Evolutionary conservation across 1,140 invertebrate species (phyloP), one percentile per base, ranked within the genome.

Genomic region (Cardiocondyla obscurior): DNA sequence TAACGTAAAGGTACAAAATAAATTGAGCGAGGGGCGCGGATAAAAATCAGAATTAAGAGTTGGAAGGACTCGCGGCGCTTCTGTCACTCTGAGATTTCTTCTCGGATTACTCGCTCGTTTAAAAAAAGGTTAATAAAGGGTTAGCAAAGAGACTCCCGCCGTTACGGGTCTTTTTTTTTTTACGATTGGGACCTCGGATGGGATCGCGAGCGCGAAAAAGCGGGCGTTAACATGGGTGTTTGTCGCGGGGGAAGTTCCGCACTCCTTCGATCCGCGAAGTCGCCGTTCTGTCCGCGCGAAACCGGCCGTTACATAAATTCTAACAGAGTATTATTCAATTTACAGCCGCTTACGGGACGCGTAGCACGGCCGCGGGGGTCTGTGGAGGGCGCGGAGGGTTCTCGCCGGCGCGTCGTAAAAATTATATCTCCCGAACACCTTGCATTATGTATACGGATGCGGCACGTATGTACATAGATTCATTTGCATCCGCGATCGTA

Each of bases 281-380:
- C 62, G 51, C 33, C 62, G 44, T 64, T 46, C 62, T 74, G 36
- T n/a, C 62, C 36, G 14, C 60, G n/a, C 36, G 22, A 58, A 81
- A 72, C 28, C 25, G 67, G 28, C 46, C 84, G 69, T 87, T 84
- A 87, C 89, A 90, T 90, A 90, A 90, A 89, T 90, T 69, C 81
- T 79, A 10, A 25, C 46, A 33, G 30, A 60, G 67, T 84, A 81
- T 87, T 88, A 89, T 91, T 91, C 88, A 91, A 90, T 89, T 90
- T 89, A 88, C 86, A 85, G 60, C 70, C 81, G 77, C 83, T 88
- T 88, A 87, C 58, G 82, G 81, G 57, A 19, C 25, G 44, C 67
- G 33, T 39, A 28, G 39, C n/a, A 22, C 33, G 28, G 6, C n/a
- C 22, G n/a, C 8, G 4, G 30, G 0, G 16, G 4, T 28, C 19